Conservation (phyloP, 2,888 invertebrate genomes). For the Hypena proboscidalis region DNA sequence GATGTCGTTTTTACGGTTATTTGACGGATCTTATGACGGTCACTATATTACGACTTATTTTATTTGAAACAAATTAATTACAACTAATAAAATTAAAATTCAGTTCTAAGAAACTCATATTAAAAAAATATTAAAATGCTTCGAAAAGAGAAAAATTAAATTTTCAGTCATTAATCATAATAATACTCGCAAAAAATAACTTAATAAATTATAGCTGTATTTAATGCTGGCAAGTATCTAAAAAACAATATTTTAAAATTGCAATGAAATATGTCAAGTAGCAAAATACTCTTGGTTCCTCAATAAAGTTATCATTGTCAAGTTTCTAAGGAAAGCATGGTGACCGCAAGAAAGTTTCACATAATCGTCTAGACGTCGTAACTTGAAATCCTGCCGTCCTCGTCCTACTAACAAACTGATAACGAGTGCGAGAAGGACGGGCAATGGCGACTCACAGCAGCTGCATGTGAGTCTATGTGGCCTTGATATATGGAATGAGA, state of each 20-base stretch:
- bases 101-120: too few species aligned
- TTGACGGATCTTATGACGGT: too few species aligned
- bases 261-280: constrained; percentile 10
- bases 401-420: constrained; percentile 44
- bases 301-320: constrained; percentile 40
- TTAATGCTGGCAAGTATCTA: too few species aligned
- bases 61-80: too few species aligned
- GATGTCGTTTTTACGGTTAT: too few species aligned
- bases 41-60: too few species aligned
- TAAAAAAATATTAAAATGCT: too few species aligned
- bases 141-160: too few species aligned
- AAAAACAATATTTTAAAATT: constrained; percentile 2
- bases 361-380: constrained; percentile 61
- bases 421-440: constrained; percentile 55
- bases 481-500: constrained; percentile 77
- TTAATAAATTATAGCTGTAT: too few species aligned
- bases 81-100: too few species aligned
- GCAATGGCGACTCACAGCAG: constrained; percentile 47
- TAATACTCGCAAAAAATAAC: too few species aligned
- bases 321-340: constrained; percentile 56
- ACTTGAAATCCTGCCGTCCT: constrained; percentile 51
- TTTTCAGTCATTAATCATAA: too few species aligned
- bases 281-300: constrained; percentile 13
- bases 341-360: constrained; percentile 70
- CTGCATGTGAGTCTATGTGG: constrained; percentile 68